These are phyloP conservation scores for Trinectes maculatus DNA, from an alignment of 2,113 vertebrate genomes.

Conservation along the genomic window DNA sequence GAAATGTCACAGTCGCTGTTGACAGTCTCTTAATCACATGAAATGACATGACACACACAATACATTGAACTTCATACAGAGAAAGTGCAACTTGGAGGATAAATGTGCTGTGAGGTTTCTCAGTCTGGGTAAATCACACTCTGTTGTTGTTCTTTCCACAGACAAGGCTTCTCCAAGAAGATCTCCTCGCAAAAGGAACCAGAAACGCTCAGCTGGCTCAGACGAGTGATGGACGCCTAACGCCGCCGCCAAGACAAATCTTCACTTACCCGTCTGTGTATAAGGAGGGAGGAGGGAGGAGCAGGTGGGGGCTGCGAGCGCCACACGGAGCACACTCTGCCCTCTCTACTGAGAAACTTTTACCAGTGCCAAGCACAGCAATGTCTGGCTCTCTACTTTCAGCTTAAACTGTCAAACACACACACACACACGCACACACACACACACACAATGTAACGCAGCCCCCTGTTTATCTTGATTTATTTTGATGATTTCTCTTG, in stretches of 20 bases:
- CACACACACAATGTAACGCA: constrained; percentile 20
- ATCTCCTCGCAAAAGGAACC: constrained; percentile 93
- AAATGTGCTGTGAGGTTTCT: no score
- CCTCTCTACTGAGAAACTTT: constrained; percentile 48
- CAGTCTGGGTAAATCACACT: no score
- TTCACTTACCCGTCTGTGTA: not conserved
- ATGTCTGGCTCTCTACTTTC: constrained; percentile 37
- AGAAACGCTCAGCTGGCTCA: constrained; percentile 96
- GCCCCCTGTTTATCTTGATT: constrained; percentile 1
- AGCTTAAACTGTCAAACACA: constrained; percentile 46
- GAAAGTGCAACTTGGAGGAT: no score
- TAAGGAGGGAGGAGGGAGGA: not conserved
- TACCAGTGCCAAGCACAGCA: constrained; percentile 60
- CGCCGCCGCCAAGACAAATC: not conserved
- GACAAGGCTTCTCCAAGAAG: constrained; percentile 96
- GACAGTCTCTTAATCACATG: no score
- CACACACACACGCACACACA: constrained; percentile 41
- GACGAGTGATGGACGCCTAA: constrained; percentile 88
- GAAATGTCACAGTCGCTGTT: no score
- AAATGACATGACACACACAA: no score
- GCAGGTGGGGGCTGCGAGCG: constrained; percentile 11
- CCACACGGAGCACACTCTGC: not conserved
- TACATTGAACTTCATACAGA: no score
- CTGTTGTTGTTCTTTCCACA: constrained; percentile 69
- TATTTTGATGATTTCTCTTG: not conserved